These are phyloP conservation scores for Caenorhabditis tropicalis DNA, from an alignment of 1,140 invertebrate species.

Conservation along the genomic window DNA sequence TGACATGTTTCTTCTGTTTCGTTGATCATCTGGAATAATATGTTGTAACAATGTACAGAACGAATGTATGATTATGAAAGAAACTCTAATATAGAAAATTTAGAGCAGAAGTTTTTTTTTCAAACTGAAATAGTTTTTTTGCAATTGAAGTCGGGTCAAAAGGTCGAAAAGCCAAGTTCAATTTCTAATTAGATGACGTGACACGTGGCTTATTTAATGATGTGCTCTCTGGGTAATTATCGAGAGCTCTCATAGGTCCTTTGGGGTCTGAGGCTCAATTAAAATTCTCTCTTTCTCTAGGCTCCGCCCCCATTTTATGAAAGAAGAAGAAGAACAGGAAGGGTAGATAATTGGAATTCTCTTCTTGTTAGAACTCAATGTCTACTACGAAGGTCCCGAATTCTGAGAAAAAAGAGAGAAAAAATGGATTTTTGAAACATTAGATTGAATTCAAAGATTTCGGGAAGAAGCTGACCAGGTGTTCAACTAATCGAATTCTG, in stretches of 20 bases:
- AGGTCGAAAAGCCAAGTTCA: slow-evolving; percentile 7
- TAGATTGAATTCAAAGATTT: not conserved
- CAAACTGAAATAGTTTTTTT: not conserved
- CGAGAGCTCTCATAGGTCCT: not conserved
- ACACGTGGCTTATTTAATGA: not conserved
- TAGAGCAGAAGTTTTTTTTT: not conserved
- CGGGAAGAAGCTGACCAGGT: not conserved
- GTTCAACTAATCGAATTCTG: slow-evolving; percentile 28
- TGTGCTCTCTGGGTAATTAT: not conserved
- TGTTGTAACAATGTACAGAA: too few species aligned
- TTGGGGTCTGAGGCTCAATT: not conserved
- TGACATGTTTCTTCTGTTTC: slow-evolving; percentile 37
- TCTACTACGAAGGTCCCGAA: not conserved
- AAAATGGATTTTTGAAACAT: slow-evolving; percentile 1
- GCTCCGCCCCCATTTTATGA: not conserved
- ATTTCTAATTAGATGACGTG: not conserved
- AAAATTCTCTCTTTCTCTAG: not conserved
- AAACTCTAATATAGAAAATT: not conserved
- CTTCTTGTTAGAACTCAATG: not conserved
- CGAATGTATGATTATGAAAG: not conserved
- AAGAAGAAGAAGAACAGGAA: not conserved
- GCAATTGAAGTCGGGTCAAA: not conserved
- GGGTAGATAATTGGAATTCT: slow-evolving; percentile 6
- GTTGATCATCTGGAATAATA: slow-evolving; percentile 45
- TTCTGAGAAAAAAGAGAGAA: not conserved